These are phyloP conservation scores for Sapajus apella DNA, from an alignment of 2,113 vertebrate species.

Conservation along the genomic window DNA sequence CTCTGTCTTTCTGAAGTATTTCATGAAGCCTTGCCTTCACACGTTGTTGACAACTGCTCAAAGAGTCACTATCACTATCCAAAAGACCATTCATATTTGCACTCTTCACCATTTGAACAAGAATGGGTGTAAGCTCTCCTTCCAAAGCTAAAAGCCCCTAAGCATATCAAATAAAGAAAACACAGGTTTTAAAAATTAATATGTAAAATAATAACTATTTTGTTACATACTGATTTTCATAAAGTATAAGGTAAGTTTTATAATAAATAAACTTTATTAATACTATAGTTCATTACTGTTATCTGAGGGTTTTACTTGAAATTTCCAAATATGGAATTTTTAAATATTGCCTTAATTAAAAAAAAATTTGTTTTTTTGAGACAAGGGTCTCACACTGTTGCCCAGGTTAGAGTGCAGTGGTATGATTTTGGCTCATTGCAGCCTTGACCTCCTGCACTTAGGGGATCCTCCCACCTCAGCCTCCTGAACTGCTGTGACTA, in stretches of 20 bases:
- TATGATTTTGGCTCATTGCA: too few relatives aligned
- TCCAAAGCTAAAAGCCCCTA: constrained; percentile 92
- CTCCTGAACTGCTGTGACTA: too few relatives aligned
- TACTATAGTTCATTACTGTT: background rate
- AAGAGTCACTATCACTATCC: constrained; percentile 92
- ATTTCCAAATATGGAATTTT: constrained; percentile 26
- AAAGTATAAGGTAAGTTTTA: background rate
- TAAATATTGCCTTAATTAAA: background rate
- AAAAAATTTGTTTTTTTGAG: too few relatives aligned
- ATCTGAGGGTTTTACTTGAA: background rate
- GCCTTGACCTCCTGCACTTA: too few relatives aligned
- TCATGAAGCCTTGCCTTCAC: constrained; percentile 93
- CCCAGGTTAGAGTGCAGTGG: too few relatives aligned
- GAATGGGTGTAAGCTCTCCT: constrained; percentile 93
- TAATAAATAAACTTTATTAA: background rate
- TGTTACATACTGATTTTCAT: background rate
- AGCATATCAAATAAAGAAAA: constrained; percentile 35
- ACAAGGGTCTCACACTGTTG: too few relatives aligned
- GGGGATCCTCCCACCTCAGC: too few relatives aligned
- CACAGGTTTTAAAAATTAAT: background rate
- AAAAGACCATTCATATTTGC: constrained; percentile 95
- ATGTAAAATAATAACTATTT: background rate
- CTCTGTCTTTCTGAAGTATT: constrained; percentile 92
- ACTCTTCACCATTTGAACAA: constrained; percentile 95
- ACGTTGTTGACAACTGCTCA: constrained; percentile 92